These are phyloP conservation scores for Pristionchus exspectatus DNA, from an alignment of 2,888 invertebrate genomes.

Conservation along the genomic window DNA sequence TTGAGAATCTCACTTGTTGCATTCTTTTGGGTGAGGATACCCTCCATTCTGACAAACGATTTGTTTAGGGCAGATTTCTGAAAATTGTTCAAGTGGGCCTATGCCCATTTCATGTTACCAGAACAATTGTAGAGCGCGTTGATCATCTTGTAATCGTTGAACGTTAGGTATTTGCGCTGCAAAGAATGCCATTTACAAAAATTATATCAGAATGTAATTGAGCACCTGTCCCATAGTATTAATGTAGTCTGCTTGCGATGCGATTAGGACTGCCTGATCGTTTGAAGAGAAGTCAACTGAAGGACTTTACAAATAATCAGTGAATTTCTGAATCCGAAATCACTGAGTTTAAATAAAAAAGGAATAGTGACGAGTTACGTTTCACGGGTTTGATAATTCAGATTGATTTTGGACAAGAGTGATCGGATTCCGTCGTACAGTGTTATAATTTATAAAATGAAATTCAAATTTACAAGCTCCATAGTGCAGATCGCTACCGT, in stretches of 20 bases:
- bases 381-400: too few species aligned
- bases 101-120: too few species aligned
- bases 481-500: constrained; percentile 47
- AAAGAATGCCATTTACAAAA: neutral
- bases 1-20: neutral
- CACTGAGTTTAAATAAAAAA: too few species aligned
- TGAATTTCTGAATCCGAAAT: too few species aligned
- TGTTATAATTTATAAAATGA: too few species aligned
- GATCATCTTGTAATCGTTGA: constrained; percentile 48
- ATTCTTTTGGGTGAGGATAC: neutral
- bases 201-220: neutral
- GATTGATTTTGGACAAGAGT: too few species aligned
- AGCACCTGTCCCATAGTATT: constrained; percentile 53
- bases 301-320: neutral
- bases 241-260: neutral
- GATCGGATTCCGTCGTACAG: too few species aligned
- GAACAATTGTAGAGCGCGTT: constrained; percentile 39
- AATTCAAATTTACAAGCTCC: constrained; percentile 3
- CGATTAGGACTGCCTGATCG: neutral
- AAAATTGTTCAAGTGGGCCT: neutral
- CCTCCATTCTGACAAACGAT: constrained; percentile 22
- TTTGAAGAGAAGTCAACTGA: constrained; percentile 29
- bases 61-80: neutral
- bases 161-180: neutral
- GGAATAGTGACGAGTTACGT: too few species aligned